These are phyloP conservation scores for Drosophila nr. perissopoda DNA, from an alignment of 2,888 invertebrate genomes.

Conservation along the genomic window DNA sequence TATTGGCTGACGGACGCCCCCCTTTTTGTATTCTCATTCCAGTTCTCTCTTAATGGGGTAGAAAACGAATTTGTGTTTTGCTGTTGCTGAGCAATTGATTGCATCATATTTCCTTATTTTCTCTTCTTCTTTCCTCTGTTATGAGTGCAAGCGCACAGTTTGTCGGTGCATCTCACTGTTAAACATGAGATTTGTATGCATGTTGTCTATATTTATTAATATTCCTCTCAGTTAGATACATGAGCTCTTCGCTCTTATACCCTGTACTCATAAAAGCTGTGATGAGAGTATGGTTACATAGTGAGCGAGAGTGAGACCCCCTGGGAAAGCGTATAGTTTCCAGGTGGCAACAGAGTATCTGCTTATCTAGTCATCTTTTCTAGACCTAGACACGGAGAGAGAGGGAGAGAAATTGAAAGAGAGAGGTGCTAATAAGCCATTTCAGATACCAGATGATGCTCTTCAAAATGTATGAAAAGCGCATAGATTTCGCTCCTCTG, in stretches of 20 bases:
- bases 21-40: constrained; percentile 20
- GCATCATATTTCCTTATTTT: constrained; percentile 15
- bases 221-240: background rate
- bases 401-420: background rate
- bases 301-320: background rate
- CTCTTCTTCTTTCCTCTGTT: constrained; percentile 5
- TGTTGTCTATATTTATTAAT: background rate
- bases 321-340: background rate
- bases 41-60: constrained; percentile 6
- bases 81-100: constrained; percentile 23
- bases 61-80: constrained; percentile 4
- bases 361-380: background rate
- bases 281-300: background rate
- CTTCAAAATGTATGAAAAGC: constrained; percentile 12
- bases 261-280: background rate
- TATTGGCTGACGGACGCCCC: constrained; percentile 46
- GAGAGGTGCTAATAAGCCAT: constrained; percentile 29
- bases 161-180: constrained; percentile 7
- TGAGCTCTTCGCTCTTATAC: constrained; percentile 7
- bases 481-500: background rate
- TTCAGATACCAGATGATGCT: background rate
- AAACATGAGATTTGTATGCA: background rate
- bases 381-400: background rate
- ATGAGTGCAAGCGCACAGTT: constrained; percentile 34
- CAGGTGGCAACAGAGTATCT: background rate